A percentile compares a stretch with the other conserved stretches of the same genome.
phyloP scores from a whole-genome alignment of 2,113 vertebrate species.

The Tragelaphus strepsiceros region DNA sequence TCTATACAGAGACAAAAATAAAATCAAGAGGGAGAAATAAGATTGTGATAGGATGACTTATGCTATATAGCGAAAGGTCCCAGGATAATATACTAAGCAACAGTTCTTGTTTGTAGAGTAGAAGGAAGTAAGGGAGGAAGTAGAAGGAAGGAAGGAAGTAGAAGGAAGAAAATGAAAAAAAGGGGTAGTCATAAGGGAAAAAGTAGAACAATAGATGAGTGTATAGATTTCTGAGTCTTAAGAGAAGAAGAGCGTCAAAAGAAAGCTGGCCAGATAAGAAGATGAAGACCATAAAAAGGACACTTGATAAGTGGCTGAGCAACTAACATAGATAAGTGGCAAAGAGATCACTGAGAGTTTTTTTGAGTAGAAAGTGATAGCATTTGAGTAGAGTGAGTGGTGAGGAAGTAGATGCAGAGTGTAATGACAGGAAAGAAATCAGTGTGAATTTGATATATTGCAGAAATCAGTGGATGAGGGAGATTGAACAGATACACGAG shows the following conservation, averaged over 20 bases:
- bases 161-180: neutral
- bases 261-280: neutral
- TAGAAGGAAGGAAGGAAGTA: neutral
- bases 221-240: neutral
- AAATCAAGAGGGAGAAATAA: neutral
- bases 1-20: neutral
- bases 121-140: neutral
- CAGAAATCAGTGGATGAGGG: neutral
- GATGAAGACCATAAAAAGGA: neutral
- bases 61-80: neutral
- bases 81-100: neutral
- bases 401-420: neutral
- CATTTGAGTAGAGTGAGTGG: neutral
- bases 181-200: neutral
- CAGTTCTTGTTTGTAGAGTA: neutral
- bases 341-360: neutral
- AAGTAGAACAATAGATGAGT: neutral
- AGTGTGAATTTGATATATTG: neutral
- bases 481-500: neutral
- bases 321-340: neutral
- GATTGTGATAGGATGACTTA: neutral
- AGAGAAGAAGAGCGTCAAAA: neutral
- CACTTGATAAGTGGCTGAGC: neutral
- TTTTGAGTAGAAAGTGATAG: neutral
- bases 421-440: neutral